These are phyloP conservation scores for Arvicanthis niloticus DNA, from an alignment of 2,113 vertebrate genomes.

Conservation along the genomic window DNA sequence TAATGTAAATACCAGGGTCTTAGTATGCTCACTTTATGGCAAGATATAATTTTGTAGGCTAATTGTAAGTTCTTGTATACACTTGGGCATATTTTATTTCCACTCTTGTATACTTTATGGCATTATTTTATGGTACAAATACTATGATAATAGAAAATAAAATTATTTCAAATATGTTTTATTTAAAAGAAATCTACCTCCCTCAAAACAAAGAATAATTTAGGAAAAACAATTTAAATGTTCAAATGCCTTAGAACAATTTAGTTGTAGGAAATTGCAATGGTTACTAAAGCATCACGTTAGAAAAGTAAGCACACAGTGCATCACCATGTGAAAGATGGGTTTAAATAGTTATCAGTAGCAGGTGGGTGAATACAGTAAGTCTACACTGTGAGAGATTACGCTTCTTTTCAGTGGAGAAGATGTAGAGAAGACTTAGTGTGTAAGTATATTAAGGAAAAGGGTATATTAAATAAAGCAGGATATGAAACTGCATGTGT, in stretches of 20 bases:
- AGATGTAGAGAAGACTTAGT: constrained; percentile 29
- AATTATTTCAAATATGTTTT: constrained; percentile 56
- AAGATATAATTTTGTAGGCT: constrained; percentile 56
- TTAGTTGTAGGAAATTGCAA: constrained; percentile 45
- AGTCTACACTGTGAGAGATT: constrained; percentile 22
- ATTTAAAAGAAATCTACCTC: neutral
- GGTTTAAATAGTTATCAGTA: constrained; percentile 15
- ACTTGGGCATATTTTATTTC: constrained; percentile 66
- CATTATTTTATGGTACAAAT: constrained; percentile 63
- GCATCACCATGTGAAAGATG: constrained; percentile 9
- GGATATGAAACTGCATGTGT: constrained; percentile 13
- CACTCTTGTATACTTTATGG: constrained; percentile 62
- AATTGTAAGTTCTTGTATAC: constrained; percentile 49
- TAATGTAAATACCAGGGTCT: constrained; percentile 50
- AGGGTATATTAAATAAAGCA: neutral
- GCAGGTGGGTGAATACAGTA: constrained; percentile 9
- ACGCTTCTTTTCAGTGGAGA: constrained; percentile 9
- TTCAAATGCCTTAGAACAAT: constrained; percentile 34
- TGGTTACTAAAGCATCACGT: constrained; percentile 54
- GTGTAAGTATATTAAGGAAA: constrained; percentile 48
- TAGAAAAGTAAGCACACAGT: constrained; percentile 22
- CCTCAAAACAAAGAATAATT: neutral
- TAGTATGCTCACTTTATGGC: constrained; percentile 62
- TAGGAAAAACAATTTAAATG: neutral
- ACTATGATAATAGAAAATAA: constrained; percentile 65